Evolutionary conservation across 2,113 vertebrate genomes (phyloP).

Genomic region (Rhadina sibilatrix): DNA sequence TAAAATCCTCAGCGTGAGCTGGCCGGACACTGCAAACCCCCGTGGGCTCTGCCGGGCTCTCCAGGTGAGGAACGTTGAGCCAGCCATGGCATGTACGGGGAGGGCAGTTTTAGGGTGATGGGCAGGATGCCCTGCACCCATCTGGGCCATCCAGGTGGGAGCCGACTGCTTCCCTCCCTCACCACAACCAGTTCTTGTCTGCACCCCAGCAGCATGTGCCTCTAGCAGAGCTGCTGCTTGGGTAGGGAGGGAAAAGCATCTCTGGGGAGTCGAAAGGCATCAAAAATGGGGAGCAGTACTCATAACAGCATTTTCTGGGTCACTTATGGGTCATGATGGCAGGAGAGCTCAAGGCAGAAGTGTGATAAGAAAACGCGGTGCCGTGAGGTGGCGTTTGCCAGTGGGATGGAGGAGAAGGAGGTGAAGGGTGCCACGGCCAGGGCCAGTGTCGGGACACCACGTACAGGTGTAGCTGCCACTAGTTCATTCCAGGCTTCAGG

Average conservation of each 20-base stretch:
- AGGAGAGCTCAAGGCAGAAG: neutral
- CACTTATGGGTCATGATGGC: neutral
- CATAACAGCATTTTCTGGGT: neutral
- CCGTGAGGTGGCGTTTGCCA: neutral
- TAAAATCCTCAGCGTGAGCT: slow-evolving; percentile 71
- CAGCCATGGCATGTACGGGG: fast-evolving
- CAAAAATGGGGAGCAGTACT: neutral
- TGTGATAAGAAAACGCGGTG: neutral
- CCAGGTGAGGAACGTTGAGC: slow-evolving; percentile 12
- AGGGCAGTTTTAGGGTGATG: neutral
- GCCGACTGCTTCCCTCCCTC: neutral
- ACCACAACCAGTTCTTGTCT: neutral
- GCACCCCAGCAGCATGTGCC: fast-evolving
- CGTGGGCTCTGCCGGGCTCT: slow-evolving; percentile 47
- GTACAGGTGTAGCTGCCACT: neutral
- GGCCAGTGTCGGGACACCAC: neutral
- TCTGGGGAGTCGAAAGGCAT: neutral
- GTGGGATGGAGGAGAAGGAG: neutral
- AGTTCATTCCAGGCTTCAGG: neutral
- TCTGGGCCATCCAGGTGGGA: neutral
- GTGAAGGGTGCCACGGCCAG: neutral
- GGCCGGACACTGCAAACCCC: slow-evolving; percentile 39
- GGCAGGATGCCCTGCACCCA: neutral
- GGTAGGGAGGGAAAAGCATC: neutral
- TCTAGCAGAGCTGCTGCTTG: neutral